phyloP scores from a whole-genome alignment of 1,140 invertebrate genomes.

The Zaprionus camerounensis region DNA sequence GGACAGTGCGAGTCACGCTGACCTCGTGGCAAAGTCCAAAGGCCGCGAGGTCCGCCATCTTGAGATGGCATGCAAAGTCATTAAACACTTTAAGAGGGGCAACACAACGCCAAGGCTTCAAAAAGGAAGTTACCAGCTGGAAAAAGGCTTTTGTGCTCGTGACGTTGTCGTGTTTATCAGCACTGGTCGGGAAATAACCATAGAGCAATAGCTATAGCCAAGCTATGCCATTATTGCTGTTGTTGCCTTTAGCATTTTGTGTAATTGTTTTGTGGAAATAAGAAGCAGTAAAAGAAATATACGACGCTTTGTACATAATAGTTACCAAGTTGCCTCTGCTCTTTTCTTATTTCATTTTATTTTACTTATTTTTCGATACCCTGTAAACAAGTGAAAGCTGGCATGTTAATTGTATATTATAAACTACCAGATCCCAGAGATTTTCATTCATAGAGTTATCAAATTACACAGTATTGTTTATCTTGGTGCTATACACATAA shows the following conservation, averaged over 20 bases:
- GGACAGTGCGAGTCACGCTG: neutral
- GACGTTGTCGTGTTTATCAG: constrained; percentile 80
- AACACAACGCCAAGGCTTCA: constrained; percentile 47
- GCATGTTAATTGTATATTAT: neutral
- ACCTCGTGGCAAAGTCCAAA: constrained; percentile 22
- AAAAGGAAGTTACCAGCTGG: constrained; percentile 53
- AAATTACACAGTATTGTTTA: neutral
- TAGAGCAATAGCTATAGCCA: constrained; percentile 12
- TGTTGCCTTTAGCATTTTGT: constrained; percentile 65
- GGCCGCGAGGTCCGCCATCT: constrained; percentile 26
- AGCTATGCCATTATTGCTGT: constrained; percentile 20
- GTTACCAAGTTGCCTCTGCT: constrained; percentile 37
- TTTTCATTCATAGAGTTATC: neutral
- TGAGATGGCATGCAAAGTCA: constrained; percentile 66
- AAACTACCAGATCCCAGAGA: neutral
- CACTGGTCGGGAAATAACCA: constrained; percentile 28
- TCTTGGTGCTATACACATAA: too few relatives aligned
- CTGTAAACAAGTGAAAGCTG: neutral
- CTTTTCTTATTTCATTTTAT: neutral
- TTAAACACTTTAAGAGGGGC: constrained; percentile 70
- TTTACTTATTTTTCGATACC: neutral
- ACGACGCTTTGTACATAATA: constrained; percentile 62
- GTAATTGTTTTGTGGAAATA: constrained; percentile 79
- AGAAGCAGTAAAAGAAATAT: constrained; percentile 46
- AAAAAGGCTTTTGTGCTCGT: constrained; percentile 56